Conservation (phyloP, 2,888 invertebrate genomes). For the Orthosia incerta region DNA sequence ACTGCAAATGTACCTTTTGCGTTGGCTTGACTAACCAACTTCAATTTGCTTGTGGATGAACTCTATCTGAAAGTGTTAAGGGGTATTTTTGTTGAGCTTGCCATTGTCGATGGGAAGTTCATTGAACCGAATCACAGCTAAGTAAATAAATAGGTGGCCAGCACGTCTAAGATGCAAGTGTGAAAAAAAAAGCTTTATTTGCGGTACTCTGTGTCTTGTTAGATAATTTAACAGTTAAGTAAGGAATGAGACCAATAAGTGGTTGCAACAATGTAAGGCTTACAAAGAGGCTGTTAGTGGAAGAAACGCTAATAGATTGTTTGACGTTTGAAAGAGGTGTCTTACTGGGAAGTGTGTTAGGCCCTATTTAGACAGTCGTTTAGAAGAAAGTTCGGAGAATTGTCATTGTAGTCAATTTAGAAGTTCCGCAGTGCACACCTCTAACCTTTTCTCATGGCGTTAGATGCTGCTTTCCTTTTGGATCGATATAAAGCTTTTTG, state of each 20-base stretch:
- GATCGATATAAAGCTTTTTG: too few relatives aligned
- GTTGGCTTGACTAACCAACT: slow-evolving; percentile 39
- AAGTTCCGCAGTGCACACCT: not conserved
- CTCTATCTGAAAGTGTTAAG: slow-evolving; percentile 28
- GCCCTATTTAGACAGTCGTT: slow-evolving; percentile 1
- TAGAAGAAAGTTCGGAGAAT: slow-evolving; percentile 14
- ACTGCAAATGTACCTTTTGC: slow-evolving; percentile 50
- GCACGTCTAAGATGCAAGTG: slow-evolving; percentile 76
- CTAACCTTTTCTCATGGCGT: not conserved
- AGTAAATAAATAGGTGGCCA: slow-evolving; percentile 84
- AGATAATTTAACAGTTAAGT: slow-evolving; percentile 71
- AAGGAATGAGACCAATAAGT: slow-evolving; percentile 50
- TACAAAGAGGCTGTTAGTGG: slow-evolving; percentile 34
- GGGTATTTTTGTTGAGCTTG: slow-evolving; percentile 50
- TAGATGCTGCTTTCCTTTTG: slow-evolving; percentile 3
- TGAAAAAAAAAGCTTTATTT: slow-evolving; percentile 72
- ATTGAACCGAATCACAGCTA: slow-evolving; percentile 80
- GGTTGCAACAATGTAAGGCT: slow-evolving; percentile 29
- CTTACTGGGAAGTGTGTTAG: slow-evolving; percentile 7
- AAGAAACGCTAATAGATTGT: slow-evolving; percentile 31
- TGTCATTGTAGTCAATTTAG: slow-evolving; percentile 32
- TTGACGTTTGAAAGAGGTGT: slow-evolving; percentile 25
- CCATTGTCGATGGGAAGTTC: slow-evolving; percentile 73
- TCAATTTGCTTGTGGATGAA: slow-evolving; percentile 35
- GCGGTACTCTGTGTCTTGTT: slow-evolving; percentile 70